phyloP scores from a whole-genome alignment of 2,113 vertebrate genomes.

The Tretioscincus oriximinensis region DNA sequence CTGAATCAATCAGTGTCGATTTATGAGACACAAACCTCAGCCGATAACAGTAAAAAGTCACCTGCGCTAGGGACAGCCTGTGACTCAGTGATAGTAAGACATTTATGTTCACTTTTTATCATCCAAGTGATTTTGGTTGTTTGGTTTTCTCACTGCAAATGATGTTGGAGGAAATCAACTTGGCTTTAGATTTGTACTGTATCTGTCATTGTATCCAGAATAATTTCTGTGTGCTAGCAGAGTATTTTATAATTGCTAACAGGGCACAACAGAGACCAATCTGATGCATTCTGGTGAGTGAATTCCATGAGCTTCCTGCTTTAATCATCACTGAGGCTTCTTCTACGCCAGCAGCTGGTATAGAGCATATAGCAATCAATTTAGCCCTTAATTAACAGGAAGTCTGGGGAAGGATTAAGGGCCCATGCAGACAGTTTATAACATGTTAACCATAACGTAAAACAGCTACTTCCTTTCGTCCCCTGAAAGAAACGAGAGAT shows the following conservation, averaged over 20 bases:
- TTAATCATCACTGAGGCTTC: background rate
- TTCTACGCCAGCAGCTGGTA: background rate
- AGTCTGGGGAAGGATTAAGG: constrained; percentile 10
- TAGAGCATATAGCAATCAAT: background rate
- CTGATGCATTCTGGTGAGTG: background rate
- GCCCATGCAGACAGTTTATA: background rate
- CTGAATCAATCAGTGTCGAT: constrained; percentile 2
- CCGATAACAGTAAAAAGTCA: background rate
- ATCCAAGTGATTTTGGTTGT: background rate
- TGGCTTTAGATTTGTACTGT: background rate
- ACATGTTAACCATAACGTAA: background rate
- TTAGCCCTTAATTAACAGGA: background rate
- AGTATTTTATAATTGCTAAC: background rate
- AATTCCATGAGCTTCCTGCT: background rate
- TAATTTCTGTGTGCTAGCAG: background rate
- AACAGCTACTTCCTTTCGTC: background rate
- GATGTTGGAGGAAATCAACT: background rate
- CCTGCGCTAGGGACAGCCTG: background rate
- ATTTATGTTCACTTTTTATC: background rate
- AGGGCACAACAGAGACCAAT: constrained; percentile 9
- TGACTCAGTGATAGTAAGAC: background rate
- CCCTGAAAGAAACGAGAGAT: background rate
- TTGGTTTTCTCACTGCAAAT: constrained; percentile 14
- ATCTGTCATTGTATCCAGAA: constrained; percentile 12
- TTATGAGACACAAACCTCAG: background rate